Evolutionary conservation across 1,140 invertebrate species (phyloP).

Genomic region (Cotesia typhae): DNA sequence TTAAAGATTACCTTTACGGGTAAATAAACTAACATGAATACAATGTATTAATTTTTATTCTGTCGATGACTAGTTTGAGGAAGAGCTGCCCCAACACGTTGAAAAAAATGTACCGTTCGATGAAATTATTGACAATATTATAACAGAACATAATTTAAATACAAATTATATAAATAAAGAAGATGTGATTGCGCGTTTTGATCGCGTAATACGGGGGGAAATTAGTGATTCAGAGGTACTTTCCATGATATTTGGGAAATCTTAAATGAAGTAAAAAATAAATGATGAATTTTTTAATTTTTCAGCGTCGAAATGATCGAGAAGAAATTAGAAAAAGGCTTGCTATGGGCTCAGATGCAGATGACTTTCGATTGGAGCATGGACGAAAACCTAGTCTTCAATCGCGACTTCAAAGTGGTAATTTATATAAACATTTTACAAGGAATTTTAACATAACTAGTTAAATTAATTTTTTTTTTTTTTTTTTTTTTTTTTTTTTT

Average conservation of each 20-base stretch:
- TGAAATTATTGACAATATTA: conserved; percentile 47
- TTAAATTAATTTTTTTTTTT: conserved; percentile 43
- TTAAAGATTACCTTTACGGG: background rate
- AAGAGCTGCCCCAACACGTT: conserved; percentile 2
- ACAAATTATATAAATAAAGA: conserved; percentile 54
- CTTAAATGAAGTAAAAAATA: conserved; percentile 9
- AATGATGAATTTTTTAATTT: conserved; percentile 42
- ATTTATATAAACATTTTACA: conserved; percentile 12
- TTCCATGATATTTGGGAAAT: background rate
- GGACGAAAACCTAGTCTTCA: conserved; percentile 87
- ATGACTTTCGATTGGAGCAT: conserved; percentile 72
- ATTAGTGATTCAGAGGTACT: conserved; percentile 40
- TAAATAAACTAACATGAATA: too few species aligned
- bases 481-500: conserved; percentile 58
- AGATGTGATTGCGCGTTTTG: conserved; percentile 57
- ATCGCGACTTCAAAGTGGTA: conserved; percentile 85
- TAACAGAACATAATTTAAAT: conserved; percentile 47
- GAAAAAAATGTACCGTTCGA: conserved; percentile 54
- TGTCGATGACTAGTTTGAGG: conserved; percentile 4
- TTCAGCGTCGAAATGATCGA: conserved; percentile 86
- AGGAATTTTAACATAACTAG: background rate
- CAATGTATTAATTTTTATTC: background rate
- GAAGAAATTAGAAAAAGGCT: conserved; percentile 89
- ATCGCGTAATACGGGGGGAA: conserved; percentile 53
- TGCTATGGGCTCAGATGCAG: conserved; percentile 85